Base-by-base conservation (phyloP, 2,113 vertebrate genomes). In the Nansenia antarctica region DNA sequence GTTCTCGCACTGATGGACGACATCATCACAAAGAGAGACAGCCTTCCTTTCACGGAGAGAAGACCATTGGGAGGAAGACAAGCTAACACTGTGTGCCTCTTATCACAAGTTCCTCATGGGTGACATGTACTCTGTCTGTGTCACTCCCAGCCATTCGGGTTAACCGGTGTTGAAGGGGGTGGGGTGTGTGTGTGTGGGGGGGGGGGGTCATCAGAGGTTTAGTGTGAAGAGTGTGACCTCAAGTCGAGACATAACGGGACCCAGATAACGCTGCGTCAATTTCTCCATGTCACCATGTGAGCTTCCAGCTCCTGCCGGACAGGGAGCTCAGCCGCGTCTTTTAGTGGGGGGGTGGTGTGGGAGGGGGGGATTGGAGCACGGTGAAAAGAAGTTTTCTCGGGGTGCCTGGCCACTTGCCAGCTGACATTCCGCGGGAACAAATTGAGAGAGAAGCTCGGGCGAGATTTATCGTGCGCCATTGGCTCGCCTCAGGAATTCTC, bases 381-480 rank as follows among this genome's bases (percentile, higher is more conserved):
- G 85, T 88, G 82, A 89, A 87, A 89, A 83, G 86, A 82, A 85
- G 86, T n/a, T 85, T 67, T 89, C 86, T 91, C 86, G 65, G 82
- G 78, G 84, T 81, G n/a, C 29, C 89, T 92, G 91, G 89, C 87
- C 14, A 70, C 70, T 81, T 87, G 90, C 91, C 91, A 93, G 82
- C 88, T 92, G 89, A 92, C 91, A 92, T 92, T 92, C 91, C 89
- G 88, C 69, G 59, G 89, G 92, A 90, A 92, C 88, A 89, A 88
- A 91, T 90, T 87, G 86, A 91, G 86, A 88, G 86, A 86, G 85
- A 82, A 86, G 81, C 87, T 81, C 76, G 64, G 86, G 88, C 82
- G 18, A 91, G 89, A 91, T 92, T 92, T 90, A 92, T 88, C 84
- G 84, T 88, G 45, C 18, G 82, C 82, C 89, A 85, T 88, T 88